Evolutionary conservation across 2,888 invertebrate genomes (phyloP).

Genomic region (Mesochorus sp.): DNA sequence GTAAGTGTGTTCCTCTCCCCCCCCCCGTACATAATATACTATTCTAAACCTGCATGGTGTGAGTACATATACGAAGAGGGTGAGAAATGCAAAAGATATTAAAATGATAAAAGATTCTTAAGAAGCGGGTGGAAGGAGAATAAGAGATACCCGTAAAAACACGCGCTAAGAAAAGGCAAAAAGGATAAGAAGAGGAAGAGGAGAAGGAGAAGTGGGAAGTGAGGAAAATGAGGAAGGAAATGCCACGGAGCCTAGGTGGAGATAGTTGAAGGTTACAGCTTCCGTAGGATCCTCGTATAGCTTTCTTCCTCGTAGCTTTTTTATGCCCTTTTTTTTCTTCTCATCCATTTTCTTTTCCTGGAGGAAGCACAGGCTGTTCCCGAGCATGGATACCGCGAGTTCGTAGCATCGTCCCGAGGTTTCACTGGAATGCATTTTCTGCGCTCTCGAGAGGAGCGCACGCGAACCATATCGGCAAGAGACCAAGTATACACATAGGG

Average conservation of each 20-base stretch:
- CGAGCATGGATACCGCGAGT: too few relatives aligned
- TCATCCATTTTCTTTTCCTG: not conserved
- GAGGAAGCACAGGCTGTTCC: too few relatives aligned
- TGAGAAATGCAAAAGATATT: conserved; percentile 25
- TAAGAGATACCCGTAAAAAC: not conserved
- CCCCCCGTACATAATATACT: too few relatives aligned
- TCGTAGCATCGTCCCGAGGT: not conserved
- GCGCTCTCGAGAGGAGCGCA: conserved; percentile 54
- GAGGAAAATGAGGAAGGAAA: conserved; percentile 51
- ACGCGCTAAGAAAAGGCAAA: too few relatives aligned
- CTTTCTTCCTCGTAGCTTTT: conserved; percentile 12
- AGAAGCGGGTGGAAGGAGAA: not conserved
- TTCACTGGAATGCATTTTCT: conserved; percentile 62
- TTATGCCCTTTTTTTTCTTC: not conserved
- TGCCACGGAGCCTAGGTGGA: conserved; percentile 33
- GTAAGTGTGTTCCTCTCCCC: too few relatives aligned
- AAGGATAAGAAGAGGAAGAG: not conserved
- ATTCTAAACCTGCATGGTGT: too few relatives aligned
- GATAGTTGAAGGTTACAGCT: conserved; percentile 55
- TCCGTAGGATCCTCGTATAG: conserved; percentile 45
- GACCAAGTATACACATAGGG: not conserved
- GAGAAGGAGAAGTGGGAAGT: conserved; percentile 31
- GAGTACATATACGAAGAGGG: conserved; percentile 7
- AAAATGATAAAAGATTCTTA: conserved; percentile 32
- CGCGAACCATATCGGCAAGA: conserved; percentile 46